Evolutionary conservation across 2,888 invertebrate genomes (phyloP).

Genomic region (Acanthococcus lagerstroemiae): DNA sequence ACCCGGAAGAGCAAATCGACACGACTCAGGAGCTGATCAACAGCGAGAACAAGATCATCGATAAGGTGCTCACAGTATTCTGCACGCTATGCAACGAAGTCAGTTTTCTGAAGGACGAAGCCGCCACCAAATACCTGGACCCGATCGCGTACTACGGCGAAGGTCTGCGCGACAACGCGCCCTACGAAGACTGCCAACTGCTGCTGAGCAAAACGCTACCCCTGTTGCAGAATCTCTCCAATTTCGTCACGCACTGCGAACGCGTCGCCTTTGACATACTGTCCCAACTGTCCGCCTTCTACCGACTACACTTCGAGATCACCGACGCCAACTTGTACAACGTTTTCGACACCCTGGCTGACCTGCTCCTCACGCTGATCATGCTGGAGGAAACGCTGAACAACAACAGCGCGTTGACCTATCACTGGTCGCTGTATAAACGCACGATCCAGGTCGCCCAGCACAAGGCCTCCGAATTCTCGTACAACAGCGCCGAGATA

Average conservation of each 20-base stretch:
- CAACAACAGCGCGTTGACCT: constrained; percentile 10
- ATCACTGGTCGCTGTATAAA: constrained; percentile 26
- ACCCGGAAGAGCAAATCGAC: constrained; percentile 7
- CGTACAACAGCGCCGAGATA: constrained; percentile 1
- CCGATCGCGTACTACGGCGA: constrained; percentile 14
- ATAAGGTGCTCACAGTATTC: constrained; percentile 21
- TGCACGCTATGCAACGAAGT: constrained; percentile 17
- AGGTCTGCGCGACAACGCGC: constrained; percentile 4
- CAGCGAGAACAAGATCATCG: constrained; percentile 30
- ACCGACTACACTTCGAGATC: constrained; percentile 21
- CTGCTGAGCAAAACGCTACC: constrained; percentile 45
- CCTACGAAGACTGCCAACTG: constrained; percentile 21
- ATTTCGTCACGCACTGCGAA: constrained; percentile 59
- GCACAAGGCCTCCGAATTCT: constrained; percentile 6
- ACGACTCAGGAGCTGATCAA: constrained; percentile 14
- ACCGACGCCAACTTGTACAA: constrained; percentile 9
- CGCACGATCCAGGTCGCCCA: constrained; percentile 22
- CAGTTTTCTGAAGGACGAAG: constrained; percentile 1
- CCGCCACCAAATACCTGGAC: neutral
- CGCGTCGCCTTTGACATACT: constrained; percentile 13
- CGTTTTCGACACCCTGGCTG: constrained; percentile 21
- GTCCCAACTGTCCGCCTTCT: constrained; percentile 21
- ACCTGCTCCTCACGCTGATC: constrained; percentile 6
- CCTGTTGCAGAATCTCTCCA: constrained; percentile 49
- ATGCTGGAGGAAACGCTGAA: constrained; percentile 9